Percentiles rank a stretch among this genome's conserved stretches.
Conservation (phyloP, 2,113 vertebrate genomes). For the Scalopus aquaticus region DNA sequence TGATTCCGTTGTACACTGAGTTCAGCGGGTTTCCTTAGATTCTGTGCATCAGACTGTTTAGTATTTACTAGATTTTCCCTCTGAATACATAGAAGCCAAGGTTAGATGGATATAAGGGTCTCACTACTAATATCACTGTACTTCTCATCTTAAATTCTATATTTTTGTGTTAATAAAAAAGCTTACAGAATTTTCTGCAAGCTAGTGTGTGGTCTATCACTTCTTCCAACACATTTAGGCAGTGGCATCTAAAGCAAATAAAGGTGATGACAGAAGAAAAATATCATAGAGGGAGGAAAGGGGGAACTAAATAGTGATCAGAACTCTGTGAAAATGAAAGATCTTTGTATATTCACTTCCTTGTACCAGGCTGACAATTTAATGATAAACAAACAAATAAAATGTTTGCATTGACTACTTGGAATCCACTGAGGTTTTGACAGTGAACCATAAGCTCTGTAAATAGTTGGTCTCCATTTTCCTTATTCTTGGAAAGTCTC, state of each 20-base stretch:
- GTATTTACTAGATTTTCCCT: not conserved
- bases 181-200: not conserved
- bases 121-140: not conserved
- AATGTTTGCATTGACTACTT: not conserved
- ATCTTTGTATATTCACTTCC: not conserved
- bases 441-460: not conserved
- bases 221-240: not conserved
- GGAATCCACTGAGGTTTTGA: not conserved
- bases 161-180: not conserved
- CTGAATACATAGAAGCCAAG: not conserved
- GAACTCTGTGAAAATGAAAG: not conserved
- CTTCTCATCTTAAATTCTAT: not conserved
- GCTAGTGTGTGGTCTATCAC: not conserved
- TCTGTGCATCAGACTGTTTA: not conserved
- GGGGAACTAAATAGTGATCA: not conserved
- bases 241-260: not conserved
- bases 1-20: not conserved
- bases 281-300: not conserved
- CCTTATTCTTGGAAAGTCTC: not conserved
- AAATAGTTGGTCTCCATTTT: slow-evolving; percentile 2
- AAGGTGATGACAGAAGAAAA: not conserved
- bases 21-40: not conserved
- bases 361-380: not conserved
- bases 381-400: not conserved
- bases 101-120: not conserved